Conservation (phyloP, 2,888 invertebrate genomes). For the Caenorhabditis sp. region DNA sequence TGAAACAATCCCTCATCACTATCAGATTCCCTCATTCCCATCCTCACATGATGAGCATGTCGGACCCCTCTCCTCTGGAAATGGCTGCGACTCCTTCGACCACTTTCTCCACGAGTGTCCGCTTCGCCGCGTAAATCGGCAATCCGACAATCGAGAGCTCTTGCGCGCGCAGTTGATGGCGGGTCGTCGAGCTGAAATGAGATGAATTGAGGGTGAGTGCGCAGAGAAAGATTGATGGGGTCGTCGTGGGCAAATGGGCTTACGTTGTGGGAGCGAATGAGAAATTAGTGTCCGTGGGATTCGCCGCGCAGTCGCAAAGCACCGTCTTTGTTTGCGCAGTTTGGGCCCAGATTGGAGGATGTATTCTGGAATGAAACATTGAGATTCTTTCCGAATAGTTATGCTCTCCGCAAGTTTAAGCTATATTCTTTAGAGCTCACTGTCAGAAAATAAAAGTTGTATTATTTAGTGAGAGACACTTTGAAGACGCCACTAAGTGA, state of each 20-base stretch:
- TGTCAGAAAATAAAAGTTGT: no score
- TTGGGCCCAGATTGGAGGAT: conserved; percentile 71
- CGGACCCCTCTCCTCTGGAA: conserved; percentile 57
- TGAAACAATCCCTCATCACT: conserved; percentile 83
- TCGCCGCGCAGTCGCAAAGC: conserved; percentile 68
- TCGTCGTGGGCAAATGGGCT: conserved; percentile 11
- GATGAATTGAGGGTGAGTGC: conserved; percentile 1
- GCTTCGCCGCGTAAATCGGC: conserved; percentile 76
- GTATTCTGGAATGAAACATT: conserved; percentile 54
- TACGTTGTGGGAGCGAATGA: conserved; percentile 56
- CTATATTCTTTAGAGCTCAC: no score
- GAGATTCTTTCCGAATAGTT: no score
- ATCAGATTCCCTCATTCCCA: neutral
- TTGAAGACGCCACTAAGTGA: neutral
- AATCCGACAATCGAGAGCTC: conserved; percentile 76
- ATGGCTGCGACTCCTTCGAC: conserved; percentile 77
- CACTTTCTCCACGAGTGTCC: conserved; percentile 74
- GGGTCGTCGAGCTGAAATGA: conserved; percentile 55
- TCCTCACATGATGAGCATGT: conserved; percentile 40
- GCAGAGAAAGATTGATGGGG: conserved; percentile 19
- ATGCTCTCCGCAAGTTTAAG: neutral
- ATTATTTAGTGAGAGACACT: neutral
- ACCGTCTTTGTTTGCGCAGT: conserved; percentile 59
- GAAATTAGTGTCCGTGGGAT: conserved; percentile 37
- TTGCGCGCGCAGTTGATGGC: conserved; percentile 69